phyloP scores from a whole-genome alignment of 2,797 vertebrate species.

The Halcyon smyrnensis region DNA sequence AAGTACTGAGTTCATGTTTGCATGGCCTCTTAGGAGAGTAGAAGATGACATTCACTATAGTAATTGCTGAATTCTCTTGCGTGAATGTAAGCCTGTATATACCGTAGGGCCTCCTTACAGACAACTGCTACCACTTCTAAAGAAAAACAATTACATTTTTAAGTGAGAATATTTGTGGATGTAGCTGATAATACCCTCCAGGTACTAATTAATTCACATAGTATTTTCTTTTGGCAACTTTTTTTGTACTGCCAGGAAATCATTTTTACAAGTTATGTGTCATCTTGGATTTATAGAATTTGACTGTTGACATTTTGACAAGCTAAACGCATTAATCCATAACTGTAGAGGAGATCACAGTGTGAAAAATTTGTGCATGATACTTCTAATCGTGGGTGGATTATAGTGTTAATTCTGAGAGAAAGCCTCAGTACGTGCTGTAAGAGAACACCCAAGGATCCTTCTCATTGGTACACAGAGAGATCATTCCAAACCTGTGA shows the following conservation, averaged over 20 bases:
- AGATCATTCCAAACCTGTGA: not conserved
- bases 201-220: not conserved
- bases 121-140: not conserved
- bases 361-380: not conserved
- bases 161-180: not conserved
- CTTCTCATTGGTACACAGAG: not conserved
- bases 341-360: not conserved
- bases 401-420: not conserved
- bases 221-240: not conserved
- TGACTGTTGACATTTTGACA: not conserved
- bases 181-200: not conserved
- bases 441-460: not conserved
- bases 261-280: not conserved
- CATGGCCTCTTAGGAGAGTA: not conserved
- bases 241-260: not conserved
- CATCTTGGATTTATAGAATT: not conserved
- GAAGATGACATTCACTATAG: not conserved
- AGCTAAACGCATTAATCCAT: not conserved
- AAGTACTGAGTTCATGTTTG: not conserved
- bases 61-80: not conserved
- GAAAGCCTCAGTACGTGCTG: not conserved
- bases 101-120: not conserved
- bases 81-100: not conserved
- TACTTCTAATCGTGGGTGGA: not conserved
- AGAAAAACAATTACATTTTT: not conserved